A percentile compares a stretch with the other conserved stretches of the same genome.
Evolutionary conservation across 2,113 vertebrate species (phyloP).

Genomic region (Trinectes maculatus): DNA sequence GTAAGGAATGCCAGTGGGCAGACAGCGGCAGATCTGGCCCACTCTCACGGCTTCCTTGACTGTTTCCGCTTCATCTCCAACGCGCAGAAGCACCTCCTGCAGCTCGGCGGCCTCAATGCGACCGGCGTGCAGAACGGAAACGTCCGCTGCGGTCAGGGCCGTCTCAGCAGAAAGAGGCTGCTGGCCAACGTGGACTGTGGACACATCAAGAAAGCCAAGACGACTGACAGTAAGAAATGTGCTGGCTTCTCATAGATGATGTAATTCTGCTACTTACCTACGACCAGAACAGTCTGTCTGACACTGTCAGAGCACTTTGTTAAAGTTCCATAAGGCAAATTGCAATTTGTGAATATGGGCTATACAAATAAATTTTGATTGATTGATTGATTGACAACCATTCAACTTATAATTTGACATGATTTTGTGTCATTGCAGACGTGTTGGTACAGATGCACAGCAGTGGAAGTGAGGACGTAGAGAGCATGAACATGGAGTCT

Average conservation of each 20-base stretch:
- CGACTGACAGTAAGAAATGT: slow-evolving; percentile 82
- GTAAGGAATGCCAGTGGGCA: slow-evolving; percentile 94
- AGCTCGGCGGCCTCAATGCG: slow-evolving; percentile 80
- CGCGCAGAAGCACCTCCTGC: slow-evolving; percentile 83
- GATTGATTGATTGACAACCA: too few species aligned
- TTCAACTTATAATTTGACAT: too few species aligned
- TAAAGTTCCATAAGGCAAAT: too few species aligned
- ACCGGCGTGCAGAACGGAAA: slow-evolving; percentile 79
- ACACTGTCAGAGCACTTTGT: too few species aligned
- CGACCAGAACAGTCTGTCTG: too few species aligned
- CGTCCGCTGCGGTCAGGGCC: slow-evolving; percentile 65
- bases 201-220: slow-evolving; percentile 88
- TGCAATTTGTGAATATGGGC: too few species aligned
- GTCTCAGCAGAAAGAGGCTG: slow-evolving; percentile 88
- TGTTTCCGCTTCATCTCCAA: slow-evolving; percentile 91
- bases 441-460: slow-evolving; percentile 60
- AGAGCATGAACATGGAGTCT: slow-evolving; percentile 88
- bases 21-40: slow-evolving; percentile 95
- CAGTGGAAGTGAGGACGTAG: slow-evolving; percentile 80
- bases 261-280: too few species aligned
- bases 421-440: too few species aligned
- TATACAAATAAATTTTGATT: too few species aligned
- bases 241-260: not conserved
- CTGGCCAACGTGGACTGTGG: slow-evolving; percentile 78
- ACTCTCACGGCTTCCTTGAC: slow-evolving; percentile 91